Evolutionary conservation across 2,888 invertebrate genomes (phyloP), one percentile per base, ranked within the genome.

Genomic region (Brenthis daphne): DNA sequence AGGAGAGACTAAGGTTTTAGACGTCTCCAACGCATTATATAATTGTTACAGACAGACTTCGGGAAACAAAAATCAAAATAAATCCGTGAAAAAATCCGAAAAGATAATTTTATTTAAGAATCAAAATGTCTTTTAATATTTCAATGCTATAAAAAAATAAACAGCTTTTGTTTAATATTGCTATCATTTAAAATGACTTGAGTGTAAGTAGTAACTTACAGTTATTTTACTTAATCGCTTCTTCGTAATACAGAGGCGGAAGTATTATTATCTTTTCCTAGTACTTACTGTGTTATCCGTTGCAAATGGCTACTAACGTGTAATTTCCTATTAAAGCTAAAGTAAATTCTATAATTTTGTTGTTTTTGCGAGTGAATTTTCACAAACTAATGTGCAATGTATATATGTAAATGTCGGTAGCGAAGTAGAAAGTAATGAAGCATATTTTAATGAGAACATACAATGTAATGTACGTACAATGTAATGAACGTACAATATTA

Each of bases 141-240:
- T 57, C 3, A 3, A 20, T 47, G 37, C 2, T 11, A 11, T 43
- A 43, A 43, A 37, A 43, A 48, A 3, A 47, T 24, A 14, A 14
- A 8, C 0, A 1, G 24, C 24, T 47, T 57, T n/a, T 58, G 2
- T 11, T 47, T 48, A 24, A 29, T 47, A 58, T 58, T 48, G 58
- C n/a, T 48, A 14, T 24, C 58, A 48, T 24, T 43, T 48, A 58
- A 48, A 48, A 58, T 58, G 48, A 24, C n/a, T 37, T 37, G 37
- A 13, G 16, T 37, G 37, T 37, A 37, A 63, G 37, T 63, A 53
- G 61, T 51, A 63, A 63, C 53, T 53, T 53, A 63, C 61, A 53
- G 61, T 63, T 63, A 63, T 63, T 63, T 63, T 33, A 63, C 61
- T 63, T 63, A 63, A 63, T 63, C 61, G 61, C 53, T 63, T 63